Evolutionary conservation across 2,888 invertebrate genomes (phyloP).

Genomic region (Xestia ashworthii): DNA sequence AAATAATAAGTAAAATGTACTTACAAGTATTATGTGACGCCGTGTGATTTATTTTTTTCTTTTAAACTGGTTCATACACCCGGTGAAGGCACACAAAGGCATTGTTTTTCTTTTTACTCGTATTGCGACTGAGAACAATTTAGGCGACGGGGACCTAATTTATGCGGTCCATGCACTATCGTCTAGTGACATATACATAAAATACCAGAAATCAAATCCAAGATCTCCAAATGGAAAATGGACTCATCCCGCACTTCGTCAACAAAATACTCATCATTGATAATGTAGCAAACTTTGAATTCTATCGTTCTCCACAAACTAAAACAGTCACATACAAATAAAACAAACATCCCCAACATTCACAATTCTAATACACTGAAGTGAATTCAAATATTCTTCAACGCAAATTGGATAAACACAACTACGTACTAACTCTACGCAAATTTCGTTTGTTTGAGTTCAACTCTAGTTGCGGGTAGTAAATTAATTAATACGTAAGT

Average conservation of each 20-base stretch:
- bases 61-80: too few relatives aligned
- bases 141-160: too few relatives aligned
- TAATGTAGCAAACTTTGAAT: neutral
- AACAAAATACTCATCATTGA: neutral
- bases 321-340: neutral
- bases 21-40: too few relatives aligned
- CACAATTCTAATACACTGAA: conserved; percentile 39
- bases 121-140: too few relatives aligned
- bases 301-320: neutral
- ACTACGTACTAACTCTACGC: conserved; percentile 41
- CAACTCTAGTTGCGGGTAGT: conserved; percentile 68
- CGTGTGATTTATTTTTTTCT: too few relatives aligned
- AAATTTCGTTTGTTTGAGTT: conserved; percentile 66
- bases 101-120: too few relatives aligned
- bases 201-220: too few relatives aligned
- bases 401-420: conserved; percentile 52
- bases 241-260: neutral
- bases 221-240: neutral
- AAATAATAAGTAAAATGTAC: too few relatives aligned
- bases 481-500: conserved; percentile 75
- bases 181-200: too few relatives aligned
- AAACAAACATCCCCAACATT: conserved; percentile 8
- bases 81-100: too few relatives aligned
- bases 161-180: too few relatives aligned
- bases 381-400: conserved; percentile 65